Base-by-base conservation (phyloP, 2,113 vertebrate species). In the Chamaea fasciata region DNA sequence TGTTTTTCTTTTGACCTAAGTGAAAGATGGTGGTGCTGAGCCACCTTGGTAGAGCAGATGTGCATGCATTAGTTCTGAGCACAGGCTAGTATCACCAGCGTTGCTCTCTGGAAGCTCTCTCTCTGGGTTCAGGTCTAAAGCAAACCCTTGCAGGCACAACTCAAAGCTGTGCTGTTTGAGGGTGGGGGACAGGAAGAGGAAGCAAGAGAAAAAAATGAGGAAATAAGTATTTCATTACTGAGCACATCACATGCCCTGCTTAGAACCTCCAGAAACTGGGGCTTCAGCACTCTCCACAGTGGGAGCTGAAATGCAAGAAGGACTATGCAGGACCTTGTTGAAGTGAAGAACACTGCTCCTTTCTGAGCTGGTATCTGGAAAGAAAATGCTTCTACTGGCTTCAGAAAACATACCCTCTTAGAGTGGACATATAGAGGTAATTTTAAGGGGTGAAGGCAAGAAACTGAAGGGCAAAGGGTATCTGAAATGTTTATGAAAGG, bases 31-130 rank as follows among this genome's bases (percentile, higher is more conserved):
- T 90, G n/a, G 4, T 81, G 13, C 37, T 73, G 30, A 71, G 31
- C 24, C 17, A 39, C 44, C 23, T 69, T 6, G 8, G 18, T 70
- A 30, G 11, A 57, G 10, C 33, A 26, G 23, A 55, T 42, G 5
- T 62, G 14, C 13, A 28, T 0, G 1, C 16, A n/a, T 47, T 57
- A 35, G 20, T 49, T 60, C 69, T 60, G 11, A 75, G 20, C 13
- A 55, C 19, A 71, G 20, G n/a, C 3, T 1, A 1, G 3, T 76
- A 49, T 42, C 75, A n/a, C 30, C 37, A 55, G 13, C 0, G 0
- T 8, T 46, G 46, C 46, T 13, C n/a, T 76, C 31, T 41, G 31
- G 30, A 90, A 90, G 31, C 2, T 73, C 6, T 73, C 5, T 5
- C 17, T 85, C 12, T 57, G 17, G 2, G 11, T 57, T 62, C 53